Evolutionary conservation across 2,888 invertebrate genomes (phyloP).

Genomic region (Eulithis testata): DNA sequence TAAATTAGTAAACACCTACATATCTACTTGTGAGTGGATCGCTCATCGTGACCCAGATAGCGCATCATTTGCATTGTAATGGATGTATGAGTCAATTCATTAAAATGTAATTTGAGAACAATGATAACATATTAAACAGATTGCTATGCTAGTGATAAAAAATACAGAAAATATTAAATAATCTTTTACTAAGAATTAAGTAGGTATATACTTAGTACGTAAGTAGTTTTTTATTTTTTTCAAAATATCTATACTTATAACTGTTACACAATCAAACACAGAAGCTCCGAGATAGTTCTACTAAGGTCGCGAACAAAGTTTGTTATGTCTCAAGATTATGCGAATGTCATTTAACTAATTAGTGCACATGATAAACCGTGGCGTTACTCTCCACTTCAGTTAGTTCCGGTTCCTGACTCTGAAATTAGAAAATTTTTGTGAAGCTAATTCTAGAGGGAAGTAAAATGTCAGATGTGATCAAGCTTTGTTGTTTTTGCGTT

Average conservation of each 20-base stretch:
- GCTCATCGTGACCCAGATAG: constrained; percentile 28
- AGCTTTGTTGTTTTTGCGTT: constrained; percentile 1
- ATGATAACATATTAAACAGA: too few species aligned
- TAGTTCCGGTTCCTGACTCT: constrained; percentile 30
- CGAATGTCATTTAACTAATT: constrained; percentile 4
- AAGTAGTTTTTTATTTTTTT: too few species aligned
- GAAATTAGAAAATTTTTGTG: constrained; percentile 25
- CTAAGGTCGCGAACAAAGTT: too few species aligned
- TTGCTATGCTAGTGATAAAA: too few species aligned
- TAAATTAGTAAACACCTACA: constrained; percentile 1
- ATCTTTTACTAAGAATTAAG: too few species aligned
- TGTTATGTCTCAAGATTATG: not conserved
- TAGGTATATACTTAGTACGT: too few species aligned
- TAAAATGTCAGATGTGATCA: constrained; percentile 13
- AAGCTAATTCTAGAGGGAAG: not conserved
- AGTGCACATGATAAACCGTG: constrained; percentile 6
- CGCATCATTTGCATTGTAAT: constrained; percentile 30
- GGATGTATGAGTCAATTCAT: constrained; percentile 13
- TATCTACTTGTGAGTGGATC: constrained; percentile 23
- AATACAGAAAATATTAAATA: too few species aligned
- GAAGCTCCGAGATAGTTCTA: not conserved
- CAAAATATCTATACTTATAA: not conserved
- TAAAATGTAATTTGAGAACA: not conserved
- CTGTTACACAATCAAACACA: not conserved
- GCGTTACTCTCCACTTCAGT: constrained; percentile 7